phyloP scores from a whole-genome alignment of 2,888 invertebrate genomes.

The Cerastis rubricosa region DNA sequence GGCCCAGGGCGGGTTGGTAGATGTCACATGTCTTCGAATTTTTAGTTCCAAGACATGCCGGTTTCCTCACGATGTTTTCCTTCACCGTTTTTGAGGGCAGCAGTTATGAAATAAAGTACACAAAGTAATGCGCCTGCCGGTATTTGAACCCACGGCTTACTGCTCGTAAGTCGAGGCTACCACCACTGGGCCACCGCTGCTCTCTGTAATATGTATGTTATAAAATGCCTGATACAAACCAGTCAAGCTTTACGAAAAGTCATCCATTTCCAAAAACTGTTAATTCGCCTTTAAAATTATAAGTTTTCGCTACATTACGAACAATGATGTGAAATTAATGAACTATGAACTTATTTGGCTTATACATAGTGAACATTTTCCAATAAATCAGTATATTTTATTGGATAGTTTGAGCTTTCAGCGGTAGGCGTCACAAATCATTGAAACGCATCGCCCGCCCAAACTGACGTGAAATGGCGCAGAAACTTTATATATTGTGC shows the following conservation, averaged over 20 bases:
- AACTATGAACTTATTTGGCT: constrained; percentile 45
- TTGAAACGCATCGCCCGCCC: constrained; percentile 70
- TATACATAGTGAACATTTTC: constrained; percentile 51
- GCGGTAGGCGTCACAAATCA: constrained; percentile 73
- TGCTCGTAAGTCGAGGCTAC: no score
- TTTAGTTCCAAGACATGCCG: no score
- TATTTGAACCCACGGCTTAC: no score
- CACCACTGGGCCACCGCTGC: no score
- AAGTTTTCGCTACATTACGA: constrained; percentile 42
- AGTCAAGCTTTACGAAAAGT: not conserved
- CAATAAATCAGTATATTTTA: constrained; percentile 70
- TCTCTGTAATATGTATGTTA: no score
- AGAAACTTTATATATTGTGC: constrained; percentile 65
- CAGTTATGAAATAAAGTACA: no score
- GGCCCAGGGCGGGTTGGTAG: no score
- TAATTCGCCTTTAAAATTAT: constrained; percentile 36
- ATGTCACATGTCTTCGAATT: no score
- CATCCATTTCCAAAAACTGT: constrained; percentile 6
- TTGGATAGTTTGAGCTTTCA: constrained; percentile 72
- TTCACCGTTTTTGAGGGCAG: no score
- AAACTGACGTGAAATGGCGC: constrained; percentile 75
- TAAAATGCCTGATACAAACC: not conserved
- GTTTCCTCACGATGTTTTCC: no score
- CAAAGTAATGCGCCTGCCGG: no score
- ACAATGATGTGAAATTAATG: constrained; percentile 37